phyloP scores from a whole-genome alignment of 2,113 vertebrate genomes.

The Clarias gariepinus region DNA sequence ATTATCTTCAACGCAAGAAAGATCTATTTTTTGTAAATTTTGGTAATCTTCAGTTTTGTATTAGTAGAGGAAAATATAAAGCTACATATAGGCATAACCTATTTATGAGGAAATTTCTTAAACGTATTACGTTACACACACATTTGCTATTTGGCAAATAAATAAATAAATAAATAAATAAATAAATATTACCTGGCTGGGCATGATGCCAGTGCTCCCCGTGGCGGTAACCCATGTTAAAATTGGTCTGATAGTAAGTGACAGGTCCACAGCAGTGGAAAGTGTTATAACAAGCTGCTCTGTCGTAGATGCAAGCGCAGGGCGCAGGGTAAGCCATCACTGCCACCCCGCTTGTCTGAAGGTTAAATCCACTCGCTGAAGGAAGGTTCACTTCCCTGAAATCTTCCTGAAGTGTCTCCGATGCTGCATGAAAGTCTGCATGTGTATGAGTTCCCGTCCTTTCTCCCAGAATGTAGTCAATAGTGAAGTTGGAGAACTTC shows the following conservation, averaged over 20 bases:
- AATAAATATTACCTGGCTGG: conserved; percentile 31
- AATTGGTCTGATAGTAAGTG: conserved; percentile 42
- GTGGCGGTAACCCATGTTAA: conserved; percentile 30
- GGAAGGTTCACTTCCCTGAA: neutral
- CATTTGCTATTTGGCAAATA: too few relatives aligned
- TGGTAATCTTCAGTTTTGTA: neutral
- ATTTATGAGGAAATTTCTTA: neutral
- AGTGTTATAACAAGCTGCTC: conserved; percentile 9
- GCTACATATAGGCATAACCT: neutral
- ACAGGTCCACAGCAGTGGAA: conserved; percentile 37
- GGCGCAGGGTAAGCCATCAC: conserved; percentile 35
- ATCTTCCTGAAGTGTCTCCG: neutral
- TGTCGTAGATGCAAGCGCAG: conserved; percentile 28
- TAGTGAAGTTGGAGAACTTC: conserved; percentile 66
- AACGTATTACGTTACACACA: neutral
- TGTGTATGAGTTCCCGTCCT: conserved; percentile 31
- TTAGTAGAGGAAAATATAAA: neutral
- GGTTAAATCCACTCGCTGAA: conserved; percentile 37
- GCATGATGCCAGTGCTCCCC: conserved; percentile 32
- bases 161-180: too few relatives aligned
- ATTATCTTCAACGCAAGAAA: neutral
- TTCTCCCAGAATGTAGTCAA: conserved; percentile 68
- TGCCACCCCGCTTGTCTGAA: conserved; percentile 12
- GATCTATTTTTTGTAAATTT: too few relatives aligned
- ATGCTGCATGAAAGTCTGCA: conserved; percentile 17